Conservation (phyloP, 2,797 vertebrate genomes). For the Sciaenops ocellatus region DNA sequence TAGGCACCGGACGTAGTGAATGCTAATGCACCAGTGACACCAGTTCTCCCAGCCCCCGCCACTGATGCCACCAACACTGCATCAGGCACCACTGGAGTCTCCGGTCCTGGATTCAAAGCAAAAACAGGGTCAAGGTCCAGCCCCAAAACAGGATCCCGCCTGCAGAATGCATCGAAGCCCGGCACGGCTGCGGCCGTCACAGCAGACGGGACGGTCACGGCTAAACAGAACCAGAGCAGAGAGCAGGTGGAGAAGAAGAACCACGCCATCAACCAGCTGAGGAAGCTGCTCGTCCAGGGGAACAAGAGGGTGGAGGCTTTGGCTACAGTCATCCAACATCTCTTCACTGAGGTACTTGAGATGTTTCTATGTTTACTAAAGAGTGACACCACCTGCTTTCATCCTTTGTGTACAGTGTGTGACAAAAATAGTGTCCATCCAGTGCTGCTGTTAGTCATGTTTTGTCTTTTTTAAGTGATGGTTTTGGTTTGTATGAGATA, state of each 20-base stretch:
- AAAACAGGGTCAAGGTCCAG: conserved; percentile 47
- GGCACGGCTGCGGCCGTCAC: not conserved
- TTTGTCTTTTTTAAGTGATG: not conserved
- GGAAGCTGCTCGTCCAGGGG: conserved; percentile 76
- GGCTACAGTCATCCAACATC: conserved; percentile 83
- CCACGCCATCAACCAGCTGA: conserved; percentile 76
- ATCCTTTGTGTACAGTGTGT: not conserved
- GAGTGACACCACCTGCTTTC: not conserved
- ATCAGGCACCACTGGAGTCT: conserved; percentile 16
- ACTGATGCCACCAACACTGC: conserved; percentile 13
- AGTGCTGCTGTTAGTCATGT: not conserved
- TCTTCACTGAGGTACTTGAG: conserved; percentile 79
- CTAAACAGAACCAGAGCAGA: conserved; percentile 64
- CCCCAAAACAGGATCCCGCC: conserved; percentile 46
- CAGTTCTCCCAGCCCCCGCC: conserved; percentile 25
- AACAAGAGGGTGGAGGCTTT: conserved; percentile 82
- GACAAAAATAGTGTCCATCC: not conserved
- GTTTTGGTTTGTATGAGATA: too few relatives aligned
- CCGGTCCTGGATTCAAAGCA: conserved; percentile 42
- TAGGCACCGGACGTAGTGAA: conserved; percentile 60
- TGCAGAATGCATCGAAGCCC: conserved; percentile 42
- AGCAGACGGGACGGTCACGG: not conserved
- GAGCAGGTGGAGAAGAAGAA: conserved; percentile 78
- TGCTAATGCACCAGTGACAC: conserved; percentile 18
- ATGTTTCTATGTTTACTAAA: not conserved